Conservation (phyloP, 2,113 vertebrate species). For the Diphyllodes magnificus region DNA sequence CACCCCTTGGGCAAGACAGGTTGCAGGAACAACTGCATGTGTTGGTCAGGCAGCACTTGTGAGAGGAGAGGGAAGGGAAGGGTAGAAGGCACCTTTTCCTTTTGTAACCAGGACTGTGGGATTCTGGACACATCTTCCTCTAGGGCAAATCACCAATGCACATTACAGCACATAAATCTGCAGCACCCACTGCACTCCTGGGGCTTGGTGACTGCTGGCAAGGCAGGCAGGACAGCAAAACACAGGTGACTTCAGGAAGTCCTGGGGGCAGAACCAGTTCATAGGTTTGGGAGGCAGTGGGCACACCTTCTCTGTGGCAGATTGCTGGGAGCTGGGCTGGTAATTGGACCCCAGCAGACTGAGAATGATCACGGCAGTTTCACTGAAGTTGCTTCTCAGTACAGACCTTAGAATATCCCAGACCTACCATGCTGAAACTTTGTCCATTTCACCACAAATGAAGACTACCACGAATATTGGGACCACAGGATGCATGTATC, state of each 20-base stretch:
- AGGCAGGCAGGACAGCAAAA: not conserved
- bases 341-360: not conserved
- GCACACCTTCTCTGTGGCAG: not conserved
- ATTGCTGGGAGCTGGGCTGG: not conserved
- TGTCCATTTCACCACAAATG: not conserved
- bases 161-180: not conserved
- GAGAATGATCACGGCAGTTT: not conserved
- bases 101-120: not conserved
- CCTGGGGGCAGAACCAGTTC: not conserved
- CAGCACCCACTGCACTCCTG: not conserved
- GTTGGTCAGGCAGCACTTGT: not conserved
- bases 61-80: not conserved
- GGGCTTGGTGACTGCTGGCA: not conserved
- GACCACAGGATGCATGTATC: not conserved
- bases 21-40: not conserved
- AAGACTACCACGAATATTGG: not conserved
- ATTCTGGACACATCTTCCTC: not conserved
- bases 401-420: not conserved
- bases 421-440: not conserved
- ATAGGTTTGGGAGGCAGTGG: not conserved
- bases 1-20: accelerated
- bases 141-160: not conserved
- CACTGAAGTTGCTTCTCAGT: not conserved
- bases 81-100: not conserved
- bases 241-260: not conserved